Conservation (phyloP, 2,797 vertebrate genomes). For the Urocyon cinereoargenteus region DNA sequence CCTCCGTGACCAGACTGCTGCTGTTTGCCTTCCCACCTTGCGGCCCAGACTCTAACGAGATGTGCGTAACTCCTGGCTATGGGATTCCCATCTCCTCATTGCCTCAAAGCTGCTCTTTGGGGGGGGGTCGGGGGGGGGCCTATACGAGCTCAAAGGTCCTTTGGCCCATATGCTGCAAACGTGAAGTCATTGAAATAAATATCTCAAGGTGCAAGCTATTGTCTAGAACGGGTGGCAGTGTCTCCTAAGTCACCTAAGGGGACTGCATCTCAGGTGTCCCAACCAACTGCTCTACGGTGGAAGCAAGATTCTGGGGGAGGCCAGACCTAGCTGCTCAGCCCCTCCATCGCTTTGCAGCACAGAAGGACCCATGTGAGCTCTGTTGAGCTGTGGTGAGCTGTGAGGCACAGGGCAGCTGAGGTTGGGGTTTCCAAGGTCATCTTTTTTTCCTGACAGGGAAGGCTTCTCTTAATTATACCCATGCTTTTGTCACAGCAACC, state of each 20-base stretch:
- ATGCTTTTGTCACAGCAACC: not conserved
- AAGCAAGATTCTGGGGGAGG: not conserved
- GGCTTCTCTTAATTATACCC: not conserved
- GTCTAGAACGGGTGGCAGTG: not conserved
- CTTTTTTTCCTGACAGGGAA: not conserved
- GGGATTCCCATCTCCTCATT: constrained; percentile 81
- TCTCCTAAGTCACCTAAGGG: not conserved
- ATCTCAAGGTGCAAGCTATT: not conserved
- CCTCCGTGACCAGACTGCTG: constrained; percentile 81
- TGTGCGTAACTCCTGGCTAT: constrained; percentile 81
- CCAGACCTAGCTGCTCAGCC: not conserved
- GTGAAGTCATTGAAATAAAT: not conserved
- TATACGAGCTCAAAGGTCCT: constrained; percentile 64
- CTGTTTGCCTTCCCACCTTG: constrained; percentile 82
- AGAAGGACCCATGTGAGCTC: not conserved
- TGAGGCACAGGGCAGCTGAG: not conserved
- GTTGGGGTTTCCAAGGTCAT: not conserved
- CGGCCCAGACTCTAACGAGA: constrained; percentile 85
- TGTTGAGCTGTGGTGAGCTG: not conserved
- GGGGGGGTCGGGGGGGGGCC: not conserved
- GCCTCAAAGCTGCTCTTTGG: constrained; percentile 81
- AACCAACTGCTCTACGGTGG: not conserved
- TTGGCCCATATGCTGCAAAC: not conserved
- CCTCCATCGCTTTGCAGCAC: not conserved
- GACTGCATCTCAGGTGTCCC: not conserved